These are phyloP conservation scores for Prionace glauca DNA, from an alignment of 2,797 vertebrate genomes.

Conservation along the genomic window DNA sequence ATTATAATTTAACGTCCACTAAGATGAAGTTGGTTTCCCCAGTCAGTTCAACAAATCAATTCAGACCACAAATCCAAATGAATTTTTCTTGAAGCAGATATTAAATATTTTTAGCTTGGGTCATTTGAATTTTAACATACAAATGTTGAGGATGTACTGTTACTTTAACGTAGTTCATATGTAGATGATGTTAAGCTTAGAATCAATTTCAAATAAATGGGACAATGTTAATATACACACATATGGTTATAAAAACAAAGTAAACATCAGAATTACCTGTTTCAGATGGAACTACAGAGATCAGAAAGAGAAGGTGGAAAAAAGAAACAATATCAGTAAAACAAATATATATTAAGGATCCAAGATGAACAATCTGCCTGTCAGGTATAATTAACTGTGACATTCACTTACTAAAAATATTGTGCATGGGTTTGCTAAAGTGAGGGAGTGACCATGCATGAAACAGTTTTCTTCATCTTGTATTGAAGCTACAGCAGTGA, in stretches of 20 bases:
- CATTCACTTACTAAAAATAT: neutral
- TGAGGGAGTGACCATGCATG: neutral
- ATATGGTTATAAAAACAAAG: constrained; percentile 41
- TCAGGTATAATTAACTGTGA: neutral
- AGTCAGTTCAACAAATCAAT: neutral
- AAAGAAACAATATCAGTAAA: constrained; percentile 49
- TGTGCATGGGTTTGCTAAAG: neutral
- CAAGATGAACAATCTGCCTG: constrained; percentile 6
- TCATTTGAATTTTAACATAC: constrained; percentile 14
- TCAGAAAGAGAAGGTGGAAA: constrained; percentile 59
- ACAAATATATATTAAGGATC: constrained; percentile 19
- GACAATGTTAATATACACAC: constrained; percentile 10
- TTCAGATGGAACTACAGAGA: constrained; percentile 75
- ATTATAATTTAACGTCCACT: neutral
- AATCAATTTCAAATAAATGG: constrained; percentile 22
- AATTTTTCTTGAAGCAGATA: neutral
- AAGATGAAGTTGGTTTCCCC: neutral
- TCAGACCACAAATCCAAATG: neutral
- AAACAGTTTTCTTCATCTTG: neutral
- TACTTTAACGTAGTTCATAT: neutral
- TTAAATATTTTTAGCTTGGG: neutral
- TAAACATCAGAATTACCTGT: constrained; percentile 64
- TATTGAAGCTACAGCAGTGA: neutral
- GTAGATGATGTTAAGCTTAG: neutral
- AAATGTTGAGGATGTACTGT: neutral